Conservation (phyloP, 23 tunicate genomes). For the Trididemnum clinides region DNA sequence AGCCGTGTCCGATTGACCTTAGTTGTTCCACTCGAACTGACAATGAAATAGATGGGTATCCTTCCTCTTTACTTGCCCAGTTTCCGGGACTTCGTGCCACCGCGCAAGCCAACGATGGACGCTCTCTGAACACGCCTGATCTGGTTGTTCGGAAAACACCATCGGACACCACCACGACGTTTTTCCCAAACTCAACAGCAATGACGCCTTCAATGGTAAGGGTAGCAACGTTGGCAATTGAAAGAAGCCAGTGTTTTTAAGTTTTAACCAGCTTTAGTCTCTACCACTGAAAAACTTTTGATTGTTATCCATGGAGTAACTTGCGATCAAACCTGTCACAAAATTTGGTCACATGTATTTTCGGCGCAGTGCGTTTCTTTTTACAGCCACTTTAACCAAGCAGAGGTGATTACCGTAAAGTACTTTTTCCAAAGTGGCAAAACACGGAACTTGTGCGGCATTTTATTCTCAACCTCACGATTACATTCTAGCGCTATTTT, state of each 20-base stretch:
- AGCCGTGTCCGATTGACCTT: slow-evolving; percentile 87
- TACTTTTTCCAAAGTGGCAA: no score
- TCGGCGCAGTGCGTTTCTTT: no score
- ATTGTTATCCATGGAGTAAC: no score
- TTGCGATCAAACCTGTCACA: neutral
- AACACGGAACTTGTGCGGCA: no score
- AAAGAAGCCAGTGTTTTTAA: neutral
- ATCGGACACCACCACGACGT: slow-evolving; percentile 61
- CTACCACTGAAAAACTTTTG: no score
- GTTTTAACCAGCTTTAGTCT: no score
- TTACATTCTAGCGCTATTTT: no score
- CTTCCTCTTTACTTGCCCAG: neutral
- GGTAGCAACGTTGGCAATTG: slow-evolving; percentile 79
- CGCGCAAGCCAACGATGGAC: slow-evolving; percentile 47
- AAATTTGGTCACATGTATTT: no score
- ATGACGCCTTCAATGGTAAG: slow-evolving; percentile 93
- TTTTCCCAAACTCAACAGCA: slow-evolving; percentile 52
- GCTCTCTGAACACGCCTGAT: slow-evolving; percentile 76
- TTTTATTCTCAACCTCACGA: no score
- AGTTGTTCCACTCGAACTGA: slow-evolving; percentile 68
- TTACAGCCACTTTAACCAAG: no score
- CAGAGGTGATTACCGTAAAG: no score
- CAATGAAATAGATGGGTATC: slow-evolving; percentile 5
- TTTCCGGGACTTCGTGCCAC: slow-evolving; percentile 42
- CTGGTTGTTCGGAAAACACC: slow-evolving; percentile 79